These are phyloP conservation scores for Hermetia illucens DNA, from an alignment of 1,140 invertebrate genomes.

Conservation along the genomic window DNA sequence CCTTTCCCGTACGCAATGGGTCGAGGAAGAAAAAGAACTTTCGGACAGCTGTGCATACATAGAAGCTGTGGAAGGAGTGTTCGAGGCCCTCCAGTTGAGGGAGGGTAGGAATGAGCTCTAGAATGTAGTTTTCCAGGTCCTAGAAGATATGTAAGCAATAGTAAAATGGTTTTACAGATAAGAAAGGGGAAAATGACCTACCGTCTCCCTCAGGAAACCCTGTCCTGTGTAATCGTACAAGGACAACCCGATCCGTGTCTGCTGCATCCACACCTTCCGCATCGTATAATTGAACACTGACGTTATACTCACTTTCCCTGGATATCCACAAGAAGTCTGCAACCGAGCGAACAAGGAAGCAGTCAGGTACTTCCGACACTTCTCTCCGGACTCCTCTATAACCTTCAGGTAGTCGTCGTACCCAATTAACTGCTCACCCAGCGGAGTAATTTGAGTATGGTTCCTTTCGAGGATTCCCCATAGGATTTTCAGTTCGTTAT, in stretches of 20 bases:
- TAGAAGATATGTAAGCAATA: constrained; percentile 29
- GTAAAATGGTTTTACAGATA: constrained; percentile 5
- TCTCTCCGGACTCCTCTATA: constrained; percentile 47
- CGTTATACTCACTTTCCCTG: constrained; percentile 60
- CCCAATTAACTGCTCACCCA: constrained; percentile 70
- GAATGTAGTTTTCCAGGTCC: constrained; percentile 92
- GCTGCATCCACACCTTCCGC: constrained; percentile 86
- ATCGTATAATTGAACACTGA: constrained; percentile 92
- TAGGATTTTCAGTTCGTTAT: constrained; percentile 72
- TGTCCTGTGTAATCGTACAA: constrained; percentile 87
- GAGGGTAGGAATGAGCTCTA: constrained; percentile 81
- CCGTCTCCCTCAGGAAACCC: constrained; percentile 78
- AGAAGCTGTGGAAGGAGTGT: constrained; percentile 90
- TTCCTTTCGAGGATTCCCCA: constrained; percentile 73
- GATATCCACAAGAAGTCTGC: constrained; percentile 62
- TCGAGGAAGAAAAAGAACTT: constrained; percentile 96
- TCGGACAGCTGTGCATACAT: constrained; percentile 86
- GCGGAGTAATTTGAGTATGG: constrained; percentile 49
- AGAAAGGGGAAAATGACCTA: constrained; percentile 32
- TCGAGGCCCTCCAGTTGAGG: constrained; percentile 79
- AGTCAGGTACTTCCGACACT: constrained; percentile 66
- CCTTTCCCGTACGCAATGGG: constrained; percentile 68
- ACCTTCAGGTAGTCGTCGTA: constrained; percentile 75
- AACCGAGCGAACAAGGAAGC: constrained; percentile 76
- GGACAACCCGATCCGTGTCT: constrained; percentile 83